These are phyloP conservation scores for Campoplex nolae DNA, from an alignment of 2,888 invertebrate species.

Conservation along the genomic window DNA sequence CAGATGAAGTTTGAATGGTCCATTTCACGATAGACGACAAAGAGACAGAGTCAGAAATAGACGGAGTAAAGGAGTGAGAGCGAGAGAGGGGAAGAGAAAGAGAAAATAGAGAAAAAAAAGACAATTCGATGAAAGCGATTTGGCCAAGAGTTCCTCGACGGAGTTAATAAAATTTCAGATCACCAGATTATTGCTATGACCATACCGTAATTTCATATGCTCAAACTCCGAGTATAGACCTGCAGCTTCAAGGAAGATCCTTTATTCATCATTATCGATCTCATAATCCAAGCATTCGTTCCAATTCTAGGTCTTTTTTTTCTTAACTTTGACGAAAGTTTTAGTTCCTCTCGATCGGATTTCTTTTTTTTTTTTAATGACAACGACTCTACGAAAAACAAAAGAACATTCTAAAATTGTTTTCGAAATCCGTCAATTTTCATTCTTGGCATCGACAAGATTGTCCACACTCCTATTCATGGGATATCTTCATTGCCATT, in stretches of 20 bases:
- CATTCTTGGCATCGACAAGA: too few species aligned
- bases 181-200: slow-evolving; percentile 46
- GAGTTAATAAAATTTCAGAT: slow-evolving; percentile 52
- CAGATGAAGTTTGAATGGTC: slow-evolving; percentile 63
- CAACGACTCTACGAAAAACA: not conserved
- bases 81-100: slow-evolving; percentile 30
- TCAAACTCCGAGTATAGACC: slow-evolving; percentile 24
- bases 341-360: not conserved
- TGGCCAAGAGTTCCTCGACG: slow-evolving; percentile 36
- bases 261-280: slow-evolving; percentile 38
- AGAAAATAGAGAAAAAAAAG: slow-evolving; percentile 44
- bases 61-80: not conserved
- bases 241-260: slow-evolving; percentile 14
- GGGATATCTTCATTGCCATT: not conserved
- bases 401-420: not conserved
- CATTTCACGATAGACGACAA: not conserved
- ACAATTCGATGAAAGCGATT: slow-evolving; percentile 54
- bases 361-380: not conserved
- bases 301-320: not conserved
- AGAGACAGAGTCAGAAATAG: slow-evolving; percentile 23
- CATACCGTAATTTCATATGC: slow-evolving; percentile 39
- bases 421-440: not conserved
- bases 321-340: not conserved
- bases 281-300: slow-evolving; percentile 20
- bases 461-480: not conserved